These are phyloP conservation scores for Elysia chlorotica DNA, from an alignment of 1,140 invertebrate genomes.

Conservation along the genomic window DNA sequence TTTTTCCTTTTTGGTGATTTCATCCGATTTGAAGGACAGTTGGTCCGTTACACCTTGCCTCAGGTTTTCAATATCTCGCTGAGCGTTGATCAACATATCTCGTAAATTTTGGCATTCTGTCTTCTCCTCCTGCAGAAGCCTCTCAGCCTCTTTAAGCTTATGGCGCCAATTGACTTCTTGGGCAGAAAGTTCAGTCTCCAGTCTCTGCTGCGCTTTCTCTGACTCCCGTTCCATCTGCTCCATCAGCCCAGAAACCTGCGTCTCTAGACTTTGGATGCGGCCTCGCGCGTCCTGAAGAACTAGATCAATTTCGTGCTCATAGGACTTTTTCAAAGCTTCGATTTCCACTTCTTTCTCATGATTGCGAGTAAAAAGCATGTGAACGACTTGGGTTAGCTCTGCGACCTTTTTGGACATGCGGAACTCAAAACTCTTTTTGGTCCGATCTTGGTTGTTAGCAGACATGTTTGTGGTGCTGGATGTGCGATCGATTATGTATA, in stretches of 20 bases:
- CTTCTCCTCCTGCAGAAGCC: slow-evolving; percentile 47
- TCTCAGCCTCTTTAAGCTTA: slow-evolving; percentile 37
- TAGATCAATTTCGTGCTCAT: slow-evolving; percentile 51
- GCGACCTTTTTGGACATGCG: slow-evolving; percentile 62
- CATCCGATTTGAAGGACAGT: slow-evolving; percentile 34
- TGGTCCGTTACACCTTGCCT: slow-evolving; percentile 44
- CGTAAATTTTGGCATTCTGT: slow-evolving; percentile 51
- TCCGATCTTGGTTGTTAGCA: slow-evolving; percentile 30
- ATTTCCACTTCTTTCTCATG: slow-evolving; percentile 61
- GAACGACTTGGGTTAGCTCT: slow-evolving; percentile 60
- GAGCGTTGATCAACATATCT: slow-evolving; percentile 55
- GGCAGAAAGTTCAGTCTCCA: slow-evolving; percentile 30
- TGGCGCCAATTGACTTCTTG: slow-evolving; percentile 43
- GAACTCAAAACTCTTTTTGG: slow-evolving; percentile 55
- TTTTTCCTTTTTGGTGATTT: slow-evolving; percentile 28
- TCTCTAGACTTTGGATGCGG: slow-evolving; percentile 37
- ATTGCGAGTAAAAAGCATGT: slow-evolving; percentile 60
- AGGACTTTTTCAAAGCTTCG: slow-evolving; percentile 53
- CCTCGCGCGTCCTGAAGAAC: slow-evolving; percentile 47
- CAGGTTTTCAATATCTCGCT: slow-evolving; percentile 55
- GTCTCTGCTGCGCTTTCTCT: background rate
- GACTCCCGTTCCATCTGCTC: slow-evolving; percentile 22
- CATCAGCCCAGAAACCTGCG: slow-evolving; percentile 32
- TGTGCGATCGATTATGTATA: too few relatives aligned
- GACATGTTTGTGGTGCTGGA: background rate